A percentile compares a stretch with the other conserved stretches of the same genome.
Evolutionary conservation across 2,113 vertebrate species (phyloP).

Genomic region (Petrocephalus microphthalmus): DNA sequence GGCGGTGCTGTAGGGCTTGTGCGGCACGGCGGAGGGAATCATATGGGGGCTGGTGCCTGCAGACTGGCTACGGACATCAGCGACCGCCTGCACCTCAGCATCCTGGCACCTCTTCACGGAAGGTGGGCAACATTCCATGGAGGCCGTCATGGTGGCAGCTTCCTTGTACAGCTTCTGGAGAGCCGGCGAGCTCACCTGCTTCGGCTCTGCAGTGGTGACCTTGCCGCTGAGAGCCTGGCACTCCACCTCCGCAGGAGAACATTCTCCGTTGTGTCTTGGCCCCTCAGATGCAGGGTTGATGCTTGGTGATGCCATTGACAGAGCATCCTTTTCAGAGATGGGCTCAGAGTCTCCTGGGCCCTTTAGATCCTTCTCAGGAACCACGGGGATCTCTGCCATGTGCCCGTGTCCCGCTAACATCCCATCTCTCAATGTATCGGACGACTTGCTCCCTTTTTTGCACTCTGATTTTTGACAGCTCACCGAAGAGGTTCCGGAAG

Average conservation of each 20-base stretch:
- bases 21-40: constrained; percentile 54
- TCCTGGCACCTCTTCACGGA: constrained; percentile 59
- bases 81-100: constrained; percentile 85
- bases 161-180: constrained; percentile 50
- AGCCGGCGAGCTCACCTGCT: constrained; percentile 43
- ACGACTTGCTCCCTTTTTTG: constrained; percentile 21
- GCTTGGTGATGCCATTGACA: constrained; percentile 34
- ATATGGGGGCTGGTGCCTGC: constrained; percentile 87
- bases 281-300: constrained; percentile 20
- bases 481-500: not conserved
- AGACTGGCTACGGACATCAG: constrained; percentile 65
- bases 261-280: constrained; percentile 37
- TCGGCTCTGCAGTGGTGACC: constrained; percentile 45
- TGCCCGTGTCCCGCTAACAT: constrained; percentile 9
- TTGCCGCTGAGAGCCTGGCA: constrained; percentile 31
- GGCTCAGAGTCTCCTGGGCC: constrained; percentile 26
- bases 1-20: constrained; percentile 30
- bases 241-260: constrained; percentile 35
- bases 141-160: constrained; percentile 76
- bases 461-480: not conserved
- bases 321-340: constrained; percentile 36
- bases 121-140: constrained; percentile 36
- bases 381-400: constrained; percentile 21
- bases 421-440: constrained; percentile 23
- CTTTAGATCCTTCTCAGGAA: constrained; percentile 31